These are phyloP conservation scores for Loripinus fragilis DNA, from an alignment of 2,888 invertebrate genomes.

Conservation along the genomic window DNA sequence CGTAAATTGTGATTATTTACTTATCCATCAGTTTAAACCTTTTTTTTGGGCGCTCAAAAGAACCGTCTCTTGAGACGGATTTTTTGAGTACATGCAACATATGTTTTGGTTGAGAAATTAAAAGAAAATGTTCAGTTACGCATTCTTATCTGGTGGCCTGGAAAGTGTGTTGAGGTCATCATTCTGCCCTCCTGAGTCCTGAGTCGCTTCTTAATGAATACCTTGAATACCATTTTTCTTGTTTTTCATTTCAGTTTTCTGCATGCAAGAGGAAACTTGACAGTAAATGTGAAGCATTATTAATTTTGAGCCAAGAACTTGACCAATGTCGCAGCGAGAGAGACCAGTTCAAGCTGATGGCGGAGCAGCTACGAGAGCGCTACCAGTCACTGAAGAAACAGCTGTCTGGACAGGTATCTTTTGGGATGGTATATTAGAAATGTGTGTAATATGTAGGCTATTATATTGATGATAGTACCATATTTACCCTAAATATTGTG, in stretches of 20 bases:
- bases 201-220: neutral
- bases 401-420: constrained; percentile 79
- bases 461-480: too few relatives aligned
- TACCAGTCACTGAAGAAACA: constrained; percentile 83
- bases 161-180: neutral
- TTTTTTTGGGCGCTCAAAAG: too few relatives aligned
- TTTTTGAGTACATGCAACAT: too few relatives aligned
- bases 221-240: neutral
- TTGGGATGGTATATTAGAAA: too few relatives aligned
- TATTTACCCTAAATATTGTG: too few relatives aligned
- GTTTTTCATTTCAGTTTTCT: constrained; percentile 67
- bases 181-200: neutral
- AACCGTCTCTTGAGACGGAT: too few relatives aligned
- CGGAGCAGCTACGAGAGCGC: constrained; percentile 88
- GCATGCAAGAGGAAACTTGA: constrained; percentile 87
- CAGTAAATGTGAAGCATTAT: constrained; percentile 92
- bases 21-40: too few relatives aligned
- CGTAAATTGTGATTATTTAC: too few relatives aligned
- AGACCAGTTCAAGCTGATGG: constrained; percentile 91
- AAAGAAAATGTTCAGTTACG: too few relatives aligned
- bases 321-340: constrained; percentile 91
- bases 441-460: too few relatives aligned
- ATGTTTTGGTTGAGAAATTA: too few relatives aligned
- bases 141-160: neutral
- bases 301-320: constrained; percentile 90